phyloP scores from a whole-genome alignment of 2,888 invertebrate genomes.

The Thecocarcelia acutangulata region DNA sequence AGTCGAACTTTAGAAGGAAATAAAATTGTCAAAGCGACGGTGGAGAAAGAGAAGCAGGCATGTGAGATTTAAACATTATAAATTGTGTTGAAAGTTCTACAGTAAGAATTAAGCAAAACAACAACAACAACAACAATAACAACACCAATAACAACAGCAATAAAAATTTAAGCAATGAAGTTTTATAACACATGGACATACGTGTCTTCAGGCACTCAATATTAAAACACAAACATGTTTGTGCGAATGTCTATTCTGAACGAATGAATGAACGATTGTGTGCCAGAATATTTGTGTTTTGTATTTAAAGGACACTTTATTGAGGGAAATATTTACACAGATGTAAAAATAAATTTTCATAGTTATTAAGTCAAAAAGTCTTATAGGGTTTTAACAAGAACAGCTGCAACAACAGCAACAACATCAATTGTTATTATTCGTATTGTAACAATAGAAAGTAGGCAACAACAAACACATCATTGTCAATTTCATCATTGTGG shows the following conservation, averaged over 20 bases:
- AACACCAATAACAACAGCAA: slow-evolving; percentile 16
- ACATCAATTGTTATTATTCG: slow-evolving; percentile 1
- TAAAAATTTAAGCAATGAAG: slow-evolving; percentile 34
- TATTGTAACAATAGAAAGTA: slow-evolving; percentile 21
- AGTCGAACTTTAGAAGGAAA: neutral
- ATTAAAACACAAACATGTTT: neutral
- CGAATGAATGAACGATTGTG: neutral
- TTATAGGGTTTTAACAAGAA: slow-evolving; percentile 43
- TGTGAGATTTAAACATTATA: neutral
- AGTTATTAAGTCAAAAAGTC: slow-evolving; percentile 56
- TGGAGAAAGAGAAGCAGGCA: neutral
- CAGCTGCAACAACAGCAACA: slow-evolving; percentile 32
- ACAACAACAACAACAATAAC: slow-evolving; percentile 1
- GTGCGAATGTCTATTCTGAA: too few species aligned
- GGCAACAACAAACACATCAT: slow-evolving; percentile 28
- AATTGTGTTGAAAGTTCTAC: slow-evolving; percentile 15
- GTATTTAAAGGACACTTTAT: slow-evolving; percentile 45
- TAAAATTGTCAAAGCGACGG: neutral
- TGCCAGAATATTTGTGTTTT: slow-evolving; percentile 32
- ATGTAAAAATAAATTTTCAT: slow-evolving; percentile 40
- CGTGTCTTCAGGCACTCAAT: slow-evolving; percentile 31
- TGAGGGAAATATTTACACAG: slow-evolving; percentile 35
- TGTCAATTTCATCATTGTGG: slow-evolving; percentile 29
- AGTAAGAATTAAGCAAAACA: slow-evolving; percentile 25
- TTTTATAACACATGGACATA: slow-evolving; percentile 38